Evolutionary conservation across 2,113 vertebrate genomes (phyloP).

Genomic region (Scartelaos histophorus): DNA sequence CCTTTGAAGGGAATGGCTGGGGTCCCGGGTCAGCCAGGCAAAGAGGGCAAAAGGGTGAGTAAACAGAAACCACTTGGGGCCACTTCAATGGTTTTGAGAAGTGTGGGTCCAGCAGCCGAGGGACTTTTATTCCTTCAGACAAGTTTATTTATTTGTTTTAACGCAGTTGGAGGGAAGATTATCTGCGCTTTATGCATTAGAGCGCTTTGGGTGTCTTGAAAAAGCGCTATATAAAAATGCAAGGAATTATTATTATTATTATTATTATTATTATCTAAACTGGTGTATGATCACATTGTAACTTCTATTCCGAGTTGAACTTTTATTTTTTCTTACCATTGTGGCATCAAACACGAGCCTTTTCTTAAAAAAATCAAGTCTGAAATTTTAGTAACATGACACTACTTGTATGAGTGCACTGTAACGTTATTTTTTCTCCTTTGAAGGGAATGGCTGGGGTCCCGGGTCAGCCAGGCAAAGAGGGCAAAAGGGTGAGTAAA

Average conservation of each 20-base stretch:
- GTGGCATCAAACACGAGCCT: too few relatives aligned
- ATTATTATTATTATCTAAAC: too few relatives aligned
- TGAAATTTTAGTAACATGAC: neutral
- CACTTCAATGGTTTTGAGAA: constrained; percentile 34
- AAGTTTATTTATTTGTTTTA: constrained; percentile 3
- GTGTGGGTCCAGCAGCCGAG: constrained; percentile 71
- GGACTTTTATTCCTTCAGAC: constrained; percentile 50
- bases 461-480: constrained; percentile 87
- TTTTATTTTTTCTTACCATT: too few relatives aligned
- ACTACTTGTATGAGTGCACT: constrained; percentile 15
- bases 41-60: constrained; percentile 98
- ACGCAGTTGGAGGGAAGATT: constrained; percentile 13
- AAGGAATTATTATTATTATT: too few relatives aligned
- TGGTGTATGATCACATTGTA: too few relatives aligned
- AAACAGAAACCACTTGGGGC: constrained; percentile 72
- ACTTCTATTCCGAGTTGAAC: too few relatives aligned
- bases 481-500: constrained; percentile 97
- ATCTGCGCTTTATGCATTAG: constrained; percentile 11
- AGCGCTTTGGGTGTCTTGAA: too few relatives aligned
- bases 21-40: constrained; percentile 84
- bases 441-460: constrained; percentile 78
- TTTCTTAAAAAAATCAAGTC: too few relatives aligned
- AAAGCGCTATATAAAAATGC: too few relatives aligned
- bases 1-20: constrained; percentile 78
- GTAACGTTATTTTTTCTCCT: constrained; percentile 42